Evolutionary conservation across 2,888 invertebrate genomes (phyloP).

Genomic region (Tenthredo scrophulariae): DNA sequence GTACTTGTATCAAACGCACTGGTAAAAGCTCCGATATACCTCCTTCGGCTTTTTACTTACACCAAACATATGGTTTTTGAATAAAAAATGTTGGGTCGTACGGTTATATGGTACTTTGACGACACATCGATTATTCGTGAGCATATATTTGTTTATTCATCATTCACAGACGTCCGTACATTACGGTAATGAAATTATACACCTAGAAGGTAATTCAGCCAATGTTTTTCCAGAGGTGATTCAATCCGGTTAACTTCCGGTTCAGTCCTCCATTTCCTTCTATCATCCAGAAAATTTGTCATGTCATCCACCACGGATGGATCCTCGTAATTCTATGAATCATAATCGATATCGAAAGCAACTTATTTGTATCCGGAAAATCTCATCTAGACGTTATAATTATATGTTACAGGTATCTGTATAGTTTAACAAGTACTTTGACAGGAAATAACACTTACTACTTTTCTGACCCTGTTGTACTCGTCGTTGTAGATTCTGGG

Average conservation of each 20-base stretch:
- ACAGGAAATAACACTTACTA: slow-evolving; percentile 60
- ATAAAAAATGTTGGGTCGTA: background rate
- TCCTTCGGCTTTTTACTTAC: background rate
- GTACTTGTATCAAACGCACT: background rate
- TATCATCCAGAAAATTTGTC: background rate
- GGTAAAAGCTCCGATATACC: background rate
- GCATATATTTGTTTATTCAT: slow-evolving; percentile 29
- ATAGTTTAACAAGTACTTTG: background rate
- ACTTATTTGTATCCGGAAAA: background rate
- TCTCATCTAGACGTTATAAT: background rate
- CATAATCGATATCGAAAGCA: background rate
- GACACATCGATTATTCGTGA: background rate
- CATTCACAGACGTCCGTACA: background rate
- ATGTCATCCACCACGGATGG: background rate
- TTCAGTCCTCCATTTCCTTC: background rate
- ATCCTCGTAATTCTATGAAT: slow-evolving; percentile 21
- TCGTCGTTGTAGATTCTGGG: slow-evolving; percentile 80
- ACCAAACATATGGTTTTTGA: background rate
- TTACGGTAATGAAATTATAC: background rate
- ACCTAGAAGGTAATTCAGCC: slow-evolving; percentile 10
- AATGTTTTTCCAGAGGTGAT: background rate
- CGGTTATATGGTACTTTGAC: background rate
- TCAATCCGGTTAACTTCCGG: slow-evolving; percentile 28
- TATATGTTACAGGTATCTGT: background rate
- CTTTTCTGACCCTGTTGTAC: slow-evolving; percentile 78